Evolutionary conservation across 1,140 invertebrate species (phyloP).

Genomic region (Zaprionus lachaisei): DNA sequence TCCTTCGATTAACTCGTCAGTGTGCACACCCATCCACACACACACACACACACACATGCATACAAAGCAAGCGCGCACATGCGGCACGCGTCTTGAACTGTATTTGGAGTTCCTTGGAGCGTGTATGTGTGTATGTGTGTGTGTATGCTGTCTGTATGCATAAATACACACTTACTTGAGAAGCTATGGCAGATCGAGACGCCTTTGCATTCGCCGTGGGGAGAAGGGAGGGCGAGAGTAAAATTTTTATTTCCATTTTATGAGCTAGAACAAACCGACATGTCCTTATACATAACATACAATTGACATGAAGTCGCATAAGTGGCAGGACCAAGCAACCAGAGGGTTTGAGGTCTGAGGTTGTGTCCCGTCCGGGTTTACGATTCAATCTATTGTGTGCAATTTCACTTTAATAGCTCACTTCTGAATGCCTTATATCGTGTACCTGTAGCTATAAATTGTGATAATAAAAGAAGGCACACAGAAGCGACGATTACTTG

Average conservation of each 20-base stretch:
- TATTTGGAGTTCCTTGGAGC: background rate
- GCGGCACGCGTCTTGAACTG: slow-evolving; percentile 4
- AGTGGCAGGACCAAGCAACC: background rate
- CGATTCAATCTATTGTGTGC: slow-evolving; percentile 26
- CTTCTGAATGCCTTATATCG: slow-evolving; percentile 22
- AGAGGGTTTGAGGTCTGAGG: slow-evolving; percentile 3
- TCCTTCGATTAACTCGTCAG: slow-evolving; percentile 7
- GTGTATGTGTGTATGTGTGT: background rate
- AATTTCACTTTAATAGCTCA: slow-evolving; percentile 33
- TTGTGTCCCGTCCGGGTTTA: slow-evolving; percentile 12
- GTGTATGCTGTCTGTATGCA: slow-evolving; percentile 1
- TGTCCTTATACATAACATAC: slow-evolving; percentile 13
- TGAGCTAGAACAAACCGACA: slow-evolving; percentile 30
- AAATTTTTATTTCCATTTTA: slow-evolving; percentile 47
- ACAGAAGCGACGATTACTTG: background rate
- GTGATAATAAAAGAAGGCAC: slow-evolving; percentile 13
- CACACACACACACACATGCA: background rate
- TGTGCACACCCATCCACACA: background rate
- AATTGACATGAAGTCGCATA: slow-evolving; percentile 13
- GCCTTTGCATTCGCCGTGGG: background rate
- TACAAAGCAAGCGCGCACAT: background rate
- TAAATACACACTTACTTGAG: slow-evolving; percentile 4
- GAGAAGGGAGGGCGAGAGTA: slow-evolving; percentile 14
- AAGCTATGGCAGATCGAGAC: background rate
- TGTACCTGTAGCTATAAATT: slow-evolving; percentile 29